Percentiles rank a stretch among this genome's conserved stretches.
Conservation (phyloP, 1,140 invertebrate species). For the Cyphomyrmex costatus region DNA sequence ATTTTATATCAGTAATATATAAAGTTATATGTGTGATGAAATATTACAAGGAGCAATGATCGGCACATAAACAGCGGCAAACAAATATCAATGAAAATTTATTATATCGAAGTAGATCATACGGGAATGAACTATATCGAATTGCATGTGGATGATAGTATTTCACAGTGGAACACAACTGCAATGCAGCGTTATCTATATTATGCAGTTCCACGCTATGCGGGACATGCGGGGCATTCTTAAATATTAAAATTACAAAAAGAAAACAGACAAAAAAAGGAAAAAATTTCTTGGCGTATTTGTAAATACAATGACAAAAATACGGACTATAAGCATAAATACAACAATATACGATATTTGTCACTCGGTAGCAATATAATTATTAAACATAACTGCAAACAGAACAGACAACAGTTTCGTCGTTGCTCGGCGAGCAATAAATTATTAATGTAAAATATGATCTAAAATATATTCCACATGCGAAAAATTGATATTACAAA, state of each 20-base stretch:
- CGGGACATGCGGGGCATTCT: constrained; percentile 15
- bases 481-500: not conserved
- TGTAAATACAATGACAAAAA: not conserved
- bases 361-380: not conserved
- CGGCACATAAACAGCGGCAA: constrained; percentile 7
- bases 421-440: not conserved
- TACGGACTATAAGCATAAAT: not conserved
- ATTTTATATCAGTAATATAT: constrained; percentile 14
- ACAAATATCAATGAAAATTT: constrained; percentile 23
- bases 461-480: not conserved
- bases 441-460: constrained; percentile 11
- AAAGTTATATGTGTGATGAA: not conserved
- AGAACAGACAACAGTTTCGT: not conserved
- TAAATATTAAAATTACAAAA: not conserved
- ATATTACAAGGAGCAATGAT: constrained; percentile 20
- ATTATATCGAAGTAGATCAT: not conserved
- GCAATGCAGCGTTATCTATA: constrained; percentile 76
- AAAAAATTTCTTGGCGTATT: not conserved
- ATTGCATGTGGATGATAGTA: constrained; percentile 11
- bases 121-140: constrained; percentile 17
- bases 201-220: constrained; percentile 56
- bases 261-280: not conserved
- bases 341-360: not conserved
- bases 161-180: constrained; percentile 42
- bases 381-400: not conserved